Evolutionary conservation across 2,888 invertebrate species (phyloP), one percentile per base, ranked within the genome.

Genomic region (Erebia ligea): DNA sequence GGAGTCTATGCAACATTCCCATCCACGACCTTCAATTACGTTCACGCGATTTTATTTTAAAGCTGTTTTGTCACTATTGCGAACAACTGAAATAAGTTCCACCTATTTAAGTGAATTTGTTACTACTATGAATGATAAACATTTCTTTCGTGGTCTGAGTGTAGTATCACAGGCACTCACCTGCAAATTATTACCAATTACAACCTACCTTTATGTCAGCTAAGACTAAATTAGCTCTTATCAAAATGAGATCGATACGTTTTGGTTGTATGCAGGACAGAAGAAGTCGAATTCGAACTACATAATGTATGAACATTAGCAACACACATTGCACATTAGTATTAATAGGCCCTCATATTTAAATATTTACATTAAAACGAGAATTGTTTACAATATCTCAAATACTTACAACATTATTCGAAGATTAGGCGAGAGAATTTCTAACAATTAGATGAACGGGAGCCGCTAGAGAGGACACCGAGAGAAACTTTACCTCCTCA

Each of bases 361-460:
- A 90, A 90, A 90, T 92, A 92, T 92, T 87, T 92, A 92, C 92
- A 92, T 82, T 90, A 90, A 90, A 87, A 88, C 86, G 80, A 87
- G 88, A 88, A 89, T 87, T 84, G 87, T 88, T 88, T 86, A 89
- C 88, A 90, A 87, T 88, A 90, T 83, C 86, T 84, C 82, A 86
- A 82, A 78, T 84, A 72, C 68, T 65, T 73, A 90, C 82, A 85
- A 85, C 82, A 82, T 87, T 89, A 88, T 83, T 89, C 84, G 85
- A 90, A 92, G 85, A 89, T 90, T 92, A 91, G 87, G 87, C 91
- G 86, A 89, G 86, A 91, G 89, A 89, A 89, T 86, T 80, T 81
- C 90, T 91, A 92, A 89, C 87, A 79, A 86, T 86, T 91, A 91
- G 83, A 85, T 78, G 65, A 66, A 68, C 70, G 25, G 66, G 74